Evolutionary conservation across 2,113 vertebrate species (phyloP).

Genomic region (Nematolebias whitei): DNA sequence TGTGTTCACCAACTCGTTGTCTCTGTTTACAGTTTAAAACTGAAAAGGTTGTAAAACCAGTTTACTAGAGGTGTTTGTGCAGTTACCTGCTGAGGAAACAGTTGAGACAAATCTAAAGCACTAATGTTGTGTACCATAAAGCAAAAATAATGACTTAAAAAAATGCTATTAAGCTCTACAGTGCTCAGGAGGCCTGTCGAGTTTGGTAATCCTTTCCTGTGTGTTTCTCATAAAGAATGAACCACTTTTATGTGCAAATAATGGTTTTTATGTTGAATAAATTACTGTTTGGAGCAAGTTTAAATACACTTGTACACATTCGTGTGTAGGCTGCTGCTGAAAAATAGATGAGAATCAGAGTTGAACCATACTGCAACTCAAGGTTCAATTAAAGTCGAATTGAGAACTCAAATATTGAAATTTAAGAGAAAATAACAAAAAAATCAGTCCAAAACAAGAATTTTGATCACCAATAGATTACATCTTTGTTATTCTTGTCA

Average conservation of each 20-base stretch:
- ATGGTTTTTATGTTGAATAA: background rate
- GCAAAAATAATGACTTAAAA: slow-evolving; percentile 17
- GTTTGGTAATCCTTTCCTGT: background rate
- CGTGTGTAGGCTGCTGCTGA: background rate
- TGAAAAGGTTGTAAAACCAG: background rate
- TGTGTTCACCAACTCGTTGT: slow-evolving; percentile 5
- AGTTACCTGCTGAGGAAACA: slow-evolving; percentile 9
- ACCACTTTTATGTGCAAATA: background rate
- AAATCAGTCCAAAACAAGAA: too few species aligned
- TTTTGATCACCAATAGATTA: too few species aligned
- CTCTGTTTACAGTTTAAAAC: slow-evolving; percentile 14
- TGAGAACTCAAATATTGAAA: too few species aligned
- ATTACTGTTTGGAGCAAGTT: background rate
- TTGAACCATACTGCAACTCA: background rate
- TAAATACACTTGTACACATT: background rate
- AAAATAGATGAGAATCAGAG: background rate
- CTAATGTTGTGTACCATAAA: slow-evolving; percentile 22
- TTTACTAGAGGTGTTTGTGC: slow-evolving; percentile 1
- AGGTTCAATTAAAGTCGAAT: background rate
- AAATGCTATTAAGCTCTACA: slow-evolving; percentile 1
- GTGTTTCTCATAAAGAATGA: background rate
- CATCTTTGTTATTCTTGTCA: too few species aligned
- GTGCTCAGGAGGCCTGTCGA: background rate
- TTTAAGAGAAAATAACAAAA: too few species aligned
- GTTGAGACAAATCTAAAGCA: slow-evolving; percentile 10